These are phyloP conservation scores for Phoebastria nigripes DNA, from an alignment of 2,797 vertebrate species.

Conservation along the genomic window DNA sequence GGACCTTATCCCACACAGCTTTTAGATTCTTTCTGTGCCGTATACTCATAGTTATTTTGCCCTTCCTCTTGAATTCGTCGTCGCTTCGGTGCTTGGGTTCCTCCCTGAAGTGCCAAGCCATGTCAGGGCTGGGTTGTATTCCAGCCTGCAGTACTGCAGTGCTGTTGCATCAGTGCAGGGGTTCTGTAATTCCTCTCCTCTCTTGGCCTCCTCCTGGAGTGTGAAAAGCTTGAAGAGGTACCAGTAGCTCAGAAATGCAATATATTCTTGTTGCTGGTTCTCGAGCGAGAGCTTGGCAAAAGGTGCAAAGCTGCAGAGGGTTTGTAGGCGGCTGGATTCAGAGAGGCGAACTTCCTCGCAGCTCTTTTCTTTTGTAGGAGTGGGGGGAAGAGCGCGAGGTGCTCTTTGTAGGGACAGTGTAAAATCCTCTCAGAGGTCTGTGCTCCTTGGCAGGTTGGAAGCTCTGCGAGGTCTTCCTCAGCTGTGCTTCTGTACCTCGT, in stretches of 20 bases:
- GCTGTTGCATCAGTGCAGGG: slow-evolving; percentile 62
- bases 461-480: neutral
- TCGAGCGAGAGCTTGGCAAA: neutral
- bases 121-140: neutral
- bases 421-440: neutral
- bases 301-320: slow-evolving; percentile 25
- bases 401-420: neutral
- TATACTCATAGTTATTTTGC: rapidly evolving
- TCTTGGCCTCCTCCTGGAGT: slow-evolving; percentile 23
- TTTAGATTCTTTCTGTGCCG: rapidly evolving
- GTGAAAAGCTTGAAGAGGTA: neutral
- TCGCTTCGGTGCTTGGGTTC: neutral
- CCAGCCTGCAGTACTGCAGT: slow-evolving; percentile 64
- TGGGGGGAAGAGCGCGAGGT: neutral
- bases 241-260: neutral
- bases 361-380: neutral
- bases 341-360: neutral
- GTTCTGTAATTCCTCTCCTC: slow-evolving; percentile 27
- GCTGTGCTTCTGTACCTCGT: neutral
- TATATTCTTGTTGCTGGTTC: neutral
- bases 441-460: neutral
- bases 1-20: rapidly evolving
- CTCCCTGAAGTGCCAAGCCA: neutral
- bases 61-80: neutral
- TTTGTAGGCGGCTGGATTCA: neutral